Conservation (phyloP, 2,797 vertebrate genomes). For the Antrozous pallidus region DNA sequence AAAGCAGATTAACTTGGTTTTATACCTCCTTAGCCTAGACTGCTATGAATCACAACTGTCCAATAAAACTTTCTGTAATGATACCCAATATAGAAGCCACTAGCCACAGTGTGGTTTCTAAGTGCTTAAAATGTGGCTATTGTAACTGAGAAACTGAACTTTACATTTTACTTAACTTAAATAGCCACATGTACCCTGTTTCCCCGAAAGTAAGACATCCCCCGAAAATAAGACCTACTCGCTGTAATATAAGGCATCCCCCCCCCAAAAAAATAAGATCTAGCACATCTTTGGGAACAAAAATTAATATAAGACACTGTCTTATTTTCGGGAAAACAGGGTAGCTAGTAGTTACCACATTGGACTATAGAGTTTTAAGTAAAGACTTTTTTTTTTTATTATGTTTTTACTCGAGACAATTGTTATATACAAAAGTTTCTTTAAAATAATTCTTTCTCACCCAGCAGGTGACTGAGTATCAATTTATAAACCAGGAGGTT, state of each 20-base stretch:
- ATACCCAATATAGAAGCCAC: not conserved
- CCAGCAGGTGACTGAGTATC: not conserved
- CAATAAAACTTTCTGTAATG: not conserved
- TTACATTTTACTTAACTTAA: conserved; percentile 38
- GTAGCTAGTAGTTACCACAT: not conserved
- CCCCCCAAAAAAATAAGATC: too few species aligned
- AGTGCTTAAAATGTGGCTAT: conserved; percentile 14
- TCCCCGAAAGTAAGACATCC: too few species aligned
- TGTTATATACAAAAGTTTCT: not conserved
- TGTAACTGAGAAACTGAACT: not conserved
- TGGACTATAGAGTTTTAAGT: not conserved
- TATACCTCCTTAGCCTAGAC: not conserved
- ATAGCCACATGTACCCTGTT: not conserved
- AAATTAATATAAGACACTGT: too few species aligned
- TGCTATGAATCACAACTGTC: not conserved
- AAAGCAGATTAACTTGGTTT: not conserved
- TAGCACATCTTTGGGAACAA: too few species aligned
- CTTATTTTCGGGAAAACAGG: too few species aligned
- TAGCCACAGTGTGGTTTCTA: not conserved
- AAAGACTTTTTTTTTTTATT: not conserved
- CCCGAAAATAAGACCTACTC: too few species aligned
- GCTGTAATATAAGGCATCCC: too few species aligned
- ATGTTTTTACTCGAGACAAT: not conserved
- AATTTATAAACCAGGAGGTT: not conserved
- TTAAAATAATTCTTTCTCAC: conserved; percentile 2